Conservation (phyloP, 2,113 vertebrate genomes). For the Lonchura striata region DNA sequence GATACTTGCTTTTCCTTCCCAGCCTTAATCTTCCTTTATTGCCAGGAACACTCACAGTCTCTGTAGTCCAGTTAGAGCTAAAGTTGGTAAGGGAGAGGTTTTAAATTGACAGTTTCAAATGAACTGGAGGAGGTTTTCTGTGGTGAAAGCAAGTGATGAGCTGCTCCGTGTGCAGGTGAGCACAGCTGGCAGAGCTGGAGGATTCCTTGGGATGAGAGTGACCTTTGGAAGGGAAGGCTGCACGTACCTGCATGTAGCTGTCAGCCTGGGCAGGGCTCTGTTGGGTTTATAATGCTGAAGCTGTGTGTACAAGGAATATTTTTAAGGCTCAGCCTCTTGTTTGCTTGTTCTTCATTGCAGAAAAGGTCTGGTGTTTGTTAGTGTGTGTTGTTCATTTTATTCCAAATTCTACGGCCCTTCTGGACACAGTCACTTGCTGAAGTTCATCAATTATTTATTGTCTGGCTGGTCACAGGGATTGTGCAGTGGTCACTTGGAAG, state of each 20-base stretch:
- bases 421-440: background rate
- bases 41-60: background rate
- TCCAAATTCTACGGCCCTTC: background rate
- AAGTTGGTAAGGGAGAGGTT: background rate
- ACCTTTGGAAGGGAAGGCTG: background rate
- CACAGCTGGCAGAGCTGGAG: background rate
- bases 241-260: fast-evolving
- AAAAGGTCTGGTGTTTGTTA: background rate
- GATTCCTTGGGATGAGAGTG: background rate
- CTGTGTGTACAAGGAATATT: background rate
- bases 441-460: background rate
- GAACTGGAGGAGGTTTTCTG: background rate
- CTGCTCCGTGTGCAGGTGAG: background rate
- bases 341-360: background rate
- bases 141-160: fast-evolving
- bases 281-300: background rate
- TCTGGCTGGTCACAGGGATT: background rate
- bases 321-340: background rate
- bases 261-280: background rate
- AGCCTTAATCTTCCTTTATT: slow-evolving; percentile 30
- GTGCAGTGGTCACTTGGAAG: background rate
- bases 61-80: slow-evolving; percentile 13
- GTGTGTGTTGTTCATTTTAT: background rate
- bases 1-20: slow-evolving; percentile 36
- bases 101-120: slow-evolving; percentile 2